Evolutionary conservation across 2,113 vertebrate genomes (phyloP).

Genomic region (Mustela nigripes): DNA sequence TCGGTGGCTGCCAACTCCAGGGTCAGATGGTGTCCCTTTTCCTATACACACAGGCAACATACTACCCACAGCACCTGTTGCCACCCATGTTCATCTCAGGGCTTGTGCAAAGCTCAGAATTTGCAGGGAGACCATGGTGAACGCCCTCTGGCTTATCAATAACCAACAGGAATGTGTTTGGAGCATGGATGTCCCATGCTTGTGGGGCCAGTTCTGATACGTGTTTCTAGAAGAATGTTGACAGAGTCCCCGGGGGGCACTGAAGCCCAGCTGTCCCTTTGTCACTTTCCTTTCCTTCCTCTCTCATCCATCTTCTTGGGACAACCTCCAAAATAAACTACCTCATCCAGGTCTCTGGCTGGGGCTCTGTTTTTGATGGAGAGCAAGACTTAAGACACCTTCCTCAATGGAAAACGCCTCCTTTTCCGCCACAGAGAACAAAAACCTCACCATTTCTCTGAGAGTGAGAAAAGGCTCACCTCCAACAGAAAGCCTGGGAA

Average conservation of each 20-base stretch:
- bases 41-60: background rate
- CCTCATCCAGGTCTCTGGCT: background rate
- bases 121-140: no score
- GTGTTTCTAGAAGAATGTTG: background rate
- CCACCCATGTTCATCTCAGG: background rate
- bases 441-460: background rate
- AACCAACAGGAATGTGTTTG: background rate
- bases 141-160: background rate
- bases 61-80: rapidly evolving
- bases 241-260: background rate
- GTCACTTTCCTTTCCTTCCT: no score
- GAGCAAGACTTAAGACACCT: background rate
- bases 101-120: background rate
- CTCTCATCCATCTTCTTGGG: background rate
- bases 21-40: background rate
- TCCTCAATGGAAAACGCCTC: background rate
- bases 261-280: background rate
- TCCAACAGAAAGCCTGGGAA: background rate
- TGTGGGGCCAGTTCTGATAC: background rate
- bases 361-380: background rate
- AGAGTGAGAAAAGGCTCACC: background rate
- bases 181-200: background rate
- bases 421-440: background rate
- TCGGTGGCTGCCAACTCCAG: background rate
- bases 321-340: background rate